These are phyloP conservation scores for Hoplostethus atlanticus DNA, from an alignment of 2,797 vertebrate genomes.

Conservation along the genomic window DNA sequence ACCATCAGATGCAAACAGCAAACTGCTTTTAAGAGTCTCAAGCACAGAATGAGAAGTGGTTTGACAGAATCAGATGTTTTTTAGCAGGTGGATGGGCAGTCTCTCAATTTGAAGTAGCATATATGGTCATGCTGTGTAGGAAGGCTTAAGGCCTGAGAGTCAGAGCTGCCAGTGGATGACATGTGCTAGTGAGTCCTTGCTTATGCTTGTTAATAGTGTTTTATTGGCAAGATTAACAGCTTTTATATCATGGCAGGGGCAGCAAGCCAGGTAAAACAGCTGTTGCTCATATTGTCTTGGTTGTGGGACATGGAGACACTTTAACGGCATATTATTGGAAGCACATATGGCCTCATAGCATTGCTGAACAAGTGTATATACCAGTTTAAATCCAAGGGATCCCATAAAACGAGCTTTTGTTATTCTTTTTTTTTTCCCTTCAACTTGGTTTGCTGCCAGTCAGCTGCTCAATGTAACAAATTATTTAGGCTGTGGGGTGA, in stretches of 20 bases:
- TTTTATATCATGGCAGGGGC: conserved; percentile 82
- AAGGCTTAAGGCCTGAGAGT: conserved; percentile 56
- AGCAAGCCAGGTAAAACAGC: conserved; percentile 82
- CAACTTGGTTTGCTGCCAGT: conserved; percentile 32
- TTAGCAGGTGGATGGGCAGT: conserved; percentile 22
- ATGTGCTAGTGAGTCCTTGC: conserved; percentile 74
- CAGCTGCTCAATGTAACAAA: conserved; percentile 17
- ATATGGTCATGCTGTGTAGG: conserved; percentile 41
- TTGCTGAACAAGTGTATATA: conserved; percentile 47
- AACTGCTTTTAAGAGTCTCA: conserved; percentile 56
- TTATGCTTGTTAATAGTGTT: conserved; percentile 81
- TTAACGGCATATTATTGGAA: conserved; percentile 72
- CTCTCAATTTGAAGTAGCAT: conserved; percentile 41
- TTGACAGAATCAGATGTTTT: conserved; percentile 38
- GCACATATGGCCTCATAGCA: conserved; percentile 61
- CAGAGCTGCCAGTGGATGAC: conserved; percentile 63
- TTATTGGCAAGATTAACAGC: conserved; percentile 83
- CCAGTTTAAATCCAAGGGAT: conserved; percentile 46
- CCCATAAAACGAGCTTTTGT: conserved; percentile 35
- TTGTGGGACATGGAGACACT: conserved; percentile 69
- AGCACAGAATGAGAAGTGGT: conserved; percentile 44
- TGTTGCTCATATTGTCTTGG: conserved; percentile 80
- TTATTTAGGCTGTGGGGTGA: conserved; percentile 29
- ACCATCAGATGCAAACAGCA: conserved; percentile 47
- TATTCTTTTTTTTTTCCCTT: conserved; percentile 8